phyloP scores from a whole-genome alignment of 2,113 vertebrate genomes.

The Psammodynastes pulverulentus region DNA sequence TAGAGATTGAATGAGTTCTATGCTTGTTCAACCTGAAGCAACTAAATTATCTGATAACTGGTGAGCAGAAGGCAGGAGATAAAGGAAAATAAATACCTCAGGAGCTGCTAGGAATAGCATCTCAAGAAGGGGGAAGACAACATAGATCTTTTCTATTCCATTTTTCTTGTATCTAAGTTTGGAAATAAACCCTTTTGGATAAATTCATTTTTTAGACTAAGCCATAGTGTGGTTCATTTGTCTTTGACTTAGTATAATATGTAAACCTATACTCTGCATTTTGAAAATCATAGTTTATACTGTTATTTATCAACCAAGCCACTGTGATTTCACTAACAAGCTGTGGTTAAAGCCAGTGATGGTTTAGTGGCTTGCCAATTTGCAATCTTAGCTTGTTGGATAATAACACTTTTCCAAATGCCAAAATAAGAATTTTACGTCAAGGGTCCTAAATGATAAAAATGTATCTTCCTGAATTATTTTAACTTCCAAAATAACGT shows the following conservation, averaged over 20 bases:
- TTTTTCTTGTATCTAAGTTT: background rate
- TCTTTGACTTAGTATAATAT: background rate
- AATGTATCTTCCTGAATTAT: background rate
- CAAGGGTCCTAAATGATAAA: background rate
- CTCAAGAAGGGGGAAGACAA: background rate
- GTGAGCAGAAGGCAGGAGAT: background rate
- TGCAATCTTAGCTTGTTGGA: background rate
- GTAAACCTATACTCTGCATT: background rate
- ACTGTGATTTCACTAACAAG: background rate
- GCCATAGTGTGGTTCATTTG: background rate
- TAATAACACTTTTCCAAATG: background rate
- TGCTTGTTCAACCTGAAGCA: background rate
- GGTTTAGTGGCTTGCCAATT: background rate
- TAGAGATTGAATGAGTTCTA: too few relatives aligned
- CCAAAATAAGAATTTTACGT: slow-evolving; percentile 11
- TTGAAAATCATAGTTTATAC: background rate
- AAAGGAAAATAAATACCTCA: background rate
- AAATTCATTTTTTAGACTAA: background rate
- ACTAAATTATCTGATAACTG: background rate
- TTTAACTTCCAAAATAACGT: background rate
- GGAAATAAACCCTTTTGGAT: background rate
- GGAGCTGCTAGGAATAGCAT: background rate
- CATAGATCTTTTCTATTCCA: background rate
- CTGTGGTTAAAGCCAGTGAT: background rate
- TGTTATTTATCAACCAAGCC: background rate